Conservation (phyloP, 2,797 vertebrate species). For the Sciurus vulgaris region DNA sequence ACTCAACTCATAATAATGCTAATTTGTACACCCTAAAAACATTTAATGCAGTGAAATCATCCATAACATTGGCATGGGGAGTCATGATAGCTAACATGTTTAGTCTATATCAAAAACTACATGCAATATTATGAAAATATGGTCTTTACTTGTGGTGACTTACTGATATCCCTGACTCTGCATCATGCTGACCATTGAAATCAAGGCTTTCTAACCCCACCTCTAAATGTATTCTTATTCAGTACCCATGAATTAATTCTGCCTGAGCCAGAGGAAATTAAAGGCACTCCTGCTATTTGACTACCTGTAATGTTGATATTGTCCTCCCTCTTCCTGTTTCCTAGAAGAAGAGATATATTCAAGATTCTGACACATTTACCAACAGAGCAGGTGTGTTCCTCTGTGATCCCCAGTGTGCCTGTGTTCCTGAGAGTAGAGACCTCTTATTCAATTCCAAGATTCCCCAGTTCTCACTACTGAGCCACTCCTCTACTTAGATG, state of each 20-base stretch:
- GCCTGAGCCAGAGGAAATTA: neutral
- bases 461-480: neutral
- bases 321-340: neutral
- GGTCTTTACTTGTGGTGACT: neutral
- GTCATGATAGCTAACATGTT: neutral
- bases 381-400: too few relatives aligned
- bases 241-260: neutral
- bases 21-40: neutral
- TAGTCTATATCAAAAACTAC: neutral
- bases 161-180: neutral
- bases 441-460: neutral
- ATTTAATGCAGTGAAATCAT: neutral
- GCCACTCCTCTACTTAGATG: neutral
- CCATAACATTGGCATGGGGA: neutral
- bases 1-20: neutral
- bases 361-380: too few relatives aligned
- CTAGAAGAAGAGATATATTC: too few relatives aligned
- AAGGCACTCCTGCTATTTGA: neutral
- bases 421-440: neutral
- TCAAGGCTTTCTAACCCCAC: neutral
- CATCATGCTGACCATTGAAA: neutral
- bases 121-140: neutral
- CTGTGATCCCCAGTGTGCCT: neutral
- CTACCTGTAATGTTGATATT: neutral
- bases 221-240: neutral